Evolutionary conservation across 37 sponge, comb jelly and placozoan species (phyloP).

Genomic region (Geodia barretti): DNA sequence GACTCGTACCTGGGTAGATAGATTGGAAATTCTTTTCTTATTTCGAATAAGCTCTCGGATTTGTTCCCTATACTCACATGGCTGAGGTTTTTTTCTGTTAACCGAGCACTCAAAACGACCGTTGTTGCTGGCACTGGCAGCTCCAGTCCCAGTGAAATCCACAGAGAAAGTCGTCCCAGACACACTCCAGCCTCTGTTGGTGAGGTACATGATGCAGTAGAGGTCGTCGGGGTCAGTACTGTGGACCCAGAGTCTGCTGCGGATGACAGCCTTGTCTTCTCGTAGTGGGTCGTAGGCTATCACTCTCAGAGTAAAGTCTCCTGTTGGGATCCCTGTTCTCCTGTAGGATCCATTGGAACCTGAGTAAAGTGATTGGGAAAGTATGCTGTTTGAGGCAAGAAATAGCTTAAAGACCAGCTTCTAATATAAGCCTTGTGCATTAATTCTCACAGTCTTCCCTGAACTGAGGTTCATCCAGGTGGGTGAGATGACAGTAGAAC

Average conservation of each 20-base stretch:
- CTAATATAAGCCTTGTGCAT: no score
- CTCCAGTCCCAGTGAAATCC: not conserved
- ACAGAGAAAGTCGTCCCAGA: not conserved
- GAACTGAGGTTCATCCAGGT: not conserved
- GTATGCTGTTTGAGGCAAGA: no score
- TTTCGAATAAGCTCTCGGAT: no score
- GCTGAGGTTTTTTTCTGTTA: not conserved
- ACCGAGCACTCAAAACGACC: not conserved
- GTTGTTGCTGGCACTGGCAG: not conserved
- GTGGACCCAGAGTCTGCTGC: not conserved
- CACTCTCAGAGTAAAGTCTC: not conserved
- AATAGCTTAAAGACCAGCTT: not conserved
- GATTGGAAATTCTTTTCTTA: not conserved
- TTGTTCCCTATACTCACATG: not conserved
- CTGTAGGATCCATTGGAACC: not conserved
- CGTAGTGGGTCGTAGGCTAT: not conserved
- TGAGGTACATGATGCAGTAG: not conserved
- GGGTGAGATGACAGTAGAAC: not conserved
- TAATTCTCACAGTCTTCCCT: not conserved
- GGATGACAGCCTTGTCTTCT: not conserved
- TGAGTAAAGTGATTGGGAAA: no score
- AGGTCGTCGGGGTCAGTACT: not conserved
- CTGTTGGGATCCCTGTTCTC: not conserved
- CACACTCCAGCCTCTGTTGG: not conserved
- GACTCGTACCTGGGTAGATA: not conserved